Evolutionary conservation across 2,888 invertebrate species (phyloP).

Genomic region (Nebria brevicollis): DNA sequence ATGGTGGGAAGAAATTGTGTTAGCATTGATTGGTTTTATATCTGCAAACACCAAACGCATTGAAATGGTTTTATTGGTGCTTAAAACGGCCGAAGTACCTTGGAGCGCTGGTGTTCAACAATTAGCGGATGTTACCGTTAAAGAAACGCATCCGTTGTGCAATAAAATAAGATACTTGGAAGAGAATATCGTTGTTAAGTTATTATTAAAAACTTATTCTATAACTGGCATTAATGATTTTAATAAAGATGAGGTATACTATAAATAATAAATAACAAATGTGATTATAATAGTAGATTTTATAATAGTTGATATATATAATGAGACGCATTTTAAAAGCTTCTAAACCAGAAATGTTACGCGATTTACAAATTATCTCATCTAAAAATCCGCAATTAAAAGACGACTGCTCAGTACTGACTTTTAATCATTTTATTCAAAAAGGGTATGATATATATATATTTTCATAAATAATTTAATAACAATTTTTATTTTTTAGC

Average conservation of each 20-base stretch:
- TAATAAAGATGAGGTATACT: conserved; percentile 54
- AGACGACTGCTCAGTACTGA: conserved; percentile 14
- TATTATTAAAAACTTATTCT: conserved; percentile 62
- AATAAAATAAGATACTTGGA: conserved; percentile 58
- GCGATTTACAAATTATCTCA: conserved; percentile 55
- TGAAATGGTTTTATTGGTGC: conserved; percentile 52
- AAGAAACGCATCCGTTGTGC: conserved; percentile 58
- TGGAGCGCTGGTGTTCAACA: conserved; percentile 55
- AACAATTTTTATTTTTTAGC: conserved; percentile 51
- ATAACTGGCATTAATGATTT: conserved; percentile 59
- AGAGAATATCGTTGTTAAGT: conserved; percentile 60
- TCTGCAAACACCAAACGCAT: conserved; percentile 56
- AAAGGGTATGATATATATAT: conserved; percentile 55
- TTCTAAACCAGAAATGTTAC: conserved; percentile 58
- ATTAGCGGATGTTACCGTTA: conserved; percentile 53
- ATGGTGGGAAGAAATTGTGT: conserved; percentile 58
- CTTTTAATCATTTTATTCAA: conserved; percentile 56
- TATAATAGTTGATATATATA: conserved; percentile 54
- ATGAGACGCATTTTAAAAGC: conserved; percentile 57
- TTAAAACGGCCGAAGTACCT: conserved; percentile 55
- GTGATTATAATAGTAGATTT: conserved; percentile 33
- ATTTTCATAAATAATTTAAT: neutral
- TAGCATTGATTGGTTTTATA: conserved; percentile 59
- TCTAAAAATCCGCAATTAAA: conserved; percentile 21
- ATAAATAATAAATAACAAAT: too few relatives aligned